These are phyloP conservation scores for Rhagium mordax DNA, from an alignment of 2,888 invertebrate species.

Conservation along the genomic window DNA sequence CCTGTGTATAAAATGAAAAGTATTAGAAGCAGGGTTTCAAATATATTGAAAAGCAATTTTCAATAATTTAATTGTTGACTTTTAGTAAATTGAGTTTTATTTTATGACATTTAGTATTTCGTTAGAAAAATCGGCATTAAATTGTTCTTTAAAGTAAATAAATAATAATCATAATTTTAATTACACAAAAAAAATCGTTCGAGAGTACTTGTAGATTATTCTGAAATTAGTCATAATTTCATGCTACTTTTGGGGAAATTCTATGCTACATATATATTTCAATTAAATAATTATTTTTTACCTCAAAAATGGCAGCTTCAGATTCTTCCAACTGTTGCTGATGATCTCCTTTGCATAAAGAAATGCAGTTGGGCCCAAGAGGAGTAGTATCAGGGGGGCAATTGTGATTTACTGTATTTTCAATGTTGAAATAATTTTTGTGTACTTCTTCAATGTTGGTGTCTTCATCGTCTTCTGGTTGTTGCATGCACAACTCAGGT, in stretches of 20 bases:
- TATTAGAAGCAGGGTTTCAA: background rate
- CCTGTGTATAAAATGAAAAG: constrained; percentile 56
- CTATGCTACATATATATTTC: no score
- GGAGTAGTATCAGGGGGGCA: constrained; percentile 60
- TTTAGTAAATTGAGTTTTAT: no score
- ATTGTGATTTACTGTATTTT: constrained; percentile 38
- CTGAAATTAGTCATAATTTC: no score
- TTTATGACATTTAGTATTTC: no score
- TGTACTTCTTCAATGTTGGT: constrained; percentile 37
- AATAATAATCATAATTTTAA: background rate
- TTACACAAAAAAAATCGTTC: no score
- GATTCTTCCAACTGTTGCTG: constrained; percentile 51
- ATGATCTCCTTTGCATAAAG: constrained; percentile 48
- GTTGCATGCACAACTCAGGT: constrained; percentile 85
- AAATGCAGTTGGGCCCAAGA: constrained; percentile 57
- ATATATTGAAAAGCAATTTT: no score
- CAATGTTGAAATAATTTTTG: constrained; percentile 34
- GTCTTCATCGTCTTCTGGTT: constrained; percentile 41
- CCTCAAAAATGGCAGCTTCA: constrained; percentile 63
- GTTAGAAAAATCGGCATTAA: no score
- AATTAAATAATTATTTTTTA: constrained; percentile 37
- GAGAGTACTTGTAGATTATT: no score
- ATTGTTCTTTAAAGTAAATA: background rate
- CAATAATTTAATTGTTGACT: no score
- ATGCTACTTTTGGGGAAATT: no score